Evolutionary conservation across 92 coral and sea anemone genomes (phyloP), one percentile per base, ranked within the genome.

Genomic region (Palythoa caribaeorum): DNA sequence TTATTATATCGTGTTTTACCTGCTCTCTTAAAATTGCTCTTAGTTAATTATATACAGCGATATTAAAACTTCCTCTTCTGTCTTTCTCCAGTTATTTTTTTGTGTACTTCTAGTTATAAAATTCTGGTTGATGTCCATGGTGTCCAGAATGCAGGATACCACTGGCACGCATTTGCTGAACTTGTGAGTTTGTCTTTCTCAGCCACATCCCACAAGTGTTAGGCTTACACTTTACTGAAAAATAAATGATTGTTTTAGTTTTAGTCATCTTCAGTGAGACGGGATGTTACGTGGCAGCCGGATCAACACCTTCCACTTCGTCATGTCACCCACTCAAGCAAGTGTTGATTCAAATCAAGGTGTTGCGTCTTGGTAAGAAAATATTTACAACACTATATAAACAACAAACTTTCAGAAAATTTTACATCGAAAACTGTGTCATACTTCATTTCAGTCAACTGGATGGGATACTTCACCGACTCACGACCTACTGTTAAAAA

Each of bases 391-490:
- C 2, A n/a, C 6, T 59, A 10, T 5, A 15, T 1, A 11, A 12
- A 19, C 40, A 70, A 28, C 47, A 37, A 36, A 70, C 17, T 0
- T 1, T 36, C 74, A 28, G 17, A 70, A 15, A 12, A 10, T 7
- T 36, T 12, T 35, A 35, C 75, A 36, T 3, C 16, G 11, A 70
- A 14, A 28, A 35, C 38, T 70, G 47, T 36, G 0, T 21, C 4
- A 14, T 36, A 20, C 47, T 77, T 52, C n/a, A 6, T 77, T 77
- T 77, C 83, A 77, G 83, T 48, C 17, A 77, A 77, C n/a, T 77
- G 83, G 83, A 59, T 52, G 83, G 83, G 83, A 15, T 77, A 77
- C 37, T 77, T 77, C 66, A 77, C 50, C 6, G 83, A 77, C 47
- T 15, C 9, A 14, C 65, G 83, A 15, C 47, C 68, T 10, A 12